These are phyloP conservation scores for Muricea muricata DNA, from an alignment of 92 coral and sea anemone species.

Conservation along the genomic window DNA sequence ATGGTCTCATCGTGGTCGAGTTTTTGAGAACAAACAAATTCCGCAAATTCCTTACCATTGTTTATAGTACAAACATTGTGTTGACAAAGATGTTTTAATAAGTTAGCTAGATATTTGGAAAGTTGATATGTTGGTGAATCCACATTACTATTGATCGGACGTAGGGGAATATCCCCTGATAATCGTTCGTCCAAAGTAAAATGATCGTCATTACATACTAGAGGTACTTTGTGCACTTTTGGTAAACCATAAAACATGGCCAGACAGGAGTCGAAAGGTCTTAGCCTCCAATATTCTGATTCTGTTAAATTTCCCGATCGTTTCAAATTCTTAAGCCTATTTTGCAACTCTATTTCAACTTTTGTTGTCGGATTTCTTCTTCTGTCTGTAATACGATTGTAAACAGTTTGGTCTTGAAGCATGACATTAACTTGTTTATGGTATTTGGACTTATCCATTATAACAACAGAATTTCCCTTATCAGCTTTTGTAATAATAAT, in stretches of 20 bases:
- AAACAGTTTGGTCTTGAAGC: conserved; percentile 15
- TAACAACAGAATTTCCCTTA: conserved; percentile 47
- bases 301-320: background rate
- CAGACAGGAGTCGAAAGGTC: background rate
- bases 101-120: conserved; percentile 19
- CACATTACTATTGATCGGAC: conserved; percentile 35
- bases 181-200: background rate
- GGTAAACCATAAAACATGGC: conserved; percentile 32
- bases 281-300: background rate
- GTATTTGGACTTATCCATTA: conserved; percentile 6
- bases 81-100: background rate
- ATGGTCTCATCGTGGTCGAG: background rate
- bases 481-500: conserved; percentile 51
- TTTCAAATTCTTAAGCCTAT: background rate
- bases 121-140: conserved; percentile 28
- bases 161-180: background rate
- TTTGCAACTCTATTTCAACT: background rate
- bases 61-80: background rate
- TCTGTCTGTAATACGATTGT: background rate
- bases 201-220: conserved; percentile 1
- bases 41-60: conserved; percentile 16
- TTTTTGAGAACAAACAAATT: background rate
- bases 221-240: conserved; percentile 29
- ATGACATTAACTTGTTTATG: background rate
- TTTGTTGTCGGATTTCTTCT: background rate